A percentile compares a stretch with the other conserved stretches of the same genome.
Evolutionary conservation across 2,797 vertebrate genomes (phyloP).

Genomic region (Myotis pilosus): DNA sequence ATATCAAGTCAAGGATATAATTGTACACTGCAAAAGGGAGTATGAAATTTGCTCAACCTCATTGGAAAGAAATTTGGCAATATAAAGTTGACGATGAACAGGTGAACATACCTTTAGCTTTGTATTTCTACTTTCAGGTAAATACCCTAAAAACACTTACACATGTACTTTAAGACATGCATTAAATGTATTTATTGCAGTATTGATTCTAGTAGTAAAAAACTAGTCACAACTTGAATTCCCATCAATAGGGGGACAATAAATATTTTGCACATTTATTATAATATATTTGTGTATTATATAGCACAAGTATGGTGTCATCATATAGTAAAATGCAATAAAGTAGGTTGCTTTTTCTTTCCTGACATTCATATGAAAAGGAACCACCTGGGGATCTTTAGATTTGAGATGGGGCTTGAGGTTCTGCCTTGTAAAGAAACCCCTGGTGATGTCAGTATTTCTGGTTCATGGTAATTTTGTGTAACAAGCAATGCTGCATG

Average conservation of each 20-base stretch:
- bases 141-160: neutral
- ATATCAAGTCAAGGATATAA: neutral
- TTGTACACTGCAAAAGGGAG: neutral
- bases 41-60: neutral
- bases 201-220: neutral
- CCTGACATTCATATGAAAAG: neutral
- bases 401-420: neutral
- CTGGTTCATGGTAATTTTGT: neutral
- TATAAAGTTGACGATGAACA: neutral
- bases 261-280: neutral
- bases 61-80: slow-evolving; percentile 4
- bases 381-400: neutral
- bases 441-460: neutral
- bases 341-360: neutral
- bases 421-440: neutral
- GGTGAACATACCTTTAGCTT: neutral
- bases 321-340: neutral
- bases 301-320: neutral
- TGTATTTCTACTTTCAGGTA: neutral
- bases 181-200: neutral
- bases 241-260: neutral
- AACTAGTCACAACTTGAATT: neutral
- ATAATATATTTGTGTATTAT: neutral
- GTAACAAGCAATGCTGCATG: neutral
- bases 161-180: neutral